These are phyloP conservation scores for Melipona beecheii DNA, from an alignment of 2,888 invertebrate genomes.

Conservation along the genomic window DNA sequence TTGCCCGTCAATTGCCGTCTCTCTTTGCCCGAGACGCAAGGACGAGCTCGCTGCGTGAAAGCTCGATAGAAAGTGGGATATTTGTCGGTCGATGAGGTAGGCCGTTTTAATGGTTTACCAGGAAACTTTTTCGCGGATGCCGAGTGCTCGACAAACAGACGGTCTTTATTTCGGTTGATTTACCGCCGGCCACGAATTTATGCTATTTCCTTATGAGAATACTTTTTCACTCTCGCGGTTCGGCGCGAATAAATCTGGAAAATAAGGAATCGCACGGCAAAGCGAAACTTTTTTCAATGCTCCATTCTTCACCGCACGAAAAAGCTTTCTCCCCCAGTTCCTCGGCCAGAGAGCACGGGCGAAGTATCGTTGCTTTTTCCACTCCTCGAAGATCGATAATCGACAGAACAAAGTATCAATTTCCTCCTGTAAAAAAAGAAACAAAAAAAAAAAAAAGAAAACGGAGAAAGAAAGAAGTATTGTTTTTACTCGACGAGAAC, in stretches of 20 bases:
- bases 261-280: conserved; percentile 46
- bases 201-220: conserved; percentile 52
- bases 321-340: conserved; percentile 24
- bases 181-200: conserved; percentile 47
- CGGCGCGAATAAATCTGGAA: conserved; percentile 40
- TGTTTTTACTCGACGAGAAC: no score
- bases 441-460: no score
- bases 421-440: background rate
- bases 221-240: conserved; percentile 29
- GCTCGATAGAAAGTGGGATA: conserved; percentile 4
- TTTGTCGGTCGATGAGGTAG: conserved; percentile 37
- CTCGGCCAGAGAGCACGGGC: background rate
- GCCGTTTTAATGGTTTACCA: conserved; percentile 31
- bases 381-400: conserved; percentile 11
- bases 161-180: conserved; percentile 62
- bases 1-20: background rate
- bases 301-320: conserved; percentile 24
- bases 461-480: no score
- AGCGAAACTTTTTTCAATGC: conserved; percentile 50
- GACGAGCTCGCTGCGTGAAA: background rate
- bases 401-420: background rate
- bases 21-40: no score
- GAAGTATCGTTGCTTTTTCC: background rate
- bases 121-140: conserved; percentile 48
- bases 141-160: conserved; percentile 60